Evolutionary conservation across 2,113 vertebrate genomes (phyloP).

Genomic region (Perca schrenkii): DNA sequence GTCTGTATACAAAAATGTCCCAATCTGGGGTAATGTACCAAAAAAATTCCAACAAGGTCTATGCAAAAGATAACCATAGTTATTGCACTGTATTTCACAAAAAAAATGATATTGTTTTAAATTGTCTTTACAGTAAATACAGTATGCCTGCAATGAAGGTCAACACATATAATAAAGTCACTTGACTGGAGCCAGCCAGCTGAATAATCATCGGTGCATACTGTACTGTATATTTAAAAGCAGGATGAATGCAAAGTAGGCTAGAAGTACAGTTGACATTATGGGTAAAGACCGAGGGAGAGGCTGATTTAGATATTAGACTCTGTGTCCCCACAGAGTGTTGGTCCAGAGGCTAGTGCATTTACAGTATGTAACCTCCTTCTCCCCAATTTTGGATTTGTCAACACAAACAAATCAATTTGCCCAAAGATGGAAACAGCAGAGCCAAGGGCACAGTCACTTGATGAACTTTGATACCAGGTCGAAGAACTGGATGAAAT

Average conservation of each 20-base stretch:
- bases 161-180: background rate
- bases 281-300: constrained; percentile 3
- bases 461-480: constrained; percentile 31
- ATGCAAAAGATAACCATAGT: background rate
- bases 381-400: constrained; percentile 22
- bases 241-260: background rate
- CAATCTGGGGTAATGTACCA: background rate
- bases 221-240: constrained; percentile 18
- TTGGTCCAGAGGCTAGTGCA: background rate
- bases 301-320: constrained; percentile 1
- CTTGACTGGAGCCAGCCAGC: constrained; percentile 3
- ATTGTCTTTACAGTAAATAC: background rate
- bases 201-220: constrained; percentile 1
- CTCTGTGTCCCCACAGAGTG: background rate
- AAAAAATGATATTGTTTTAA: too few species aligned
- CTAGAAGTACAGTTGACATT: constrained; percentile 14
- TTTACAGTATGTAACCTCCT: constrained; percentile 29
- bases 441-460: constrained; percentile 21
- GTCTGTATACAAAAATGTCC: too few species aligned
- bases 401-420: constrained; percentile 49
- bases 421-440: constrained; percentile 24
- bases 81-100: too few species aligned
- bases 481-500: constrained; percentile 14
- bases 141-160: background rate
- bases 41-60: background rate